These are phyloP conservation scores for Macrocentrus cingulum DNA, from an alignment of 1,140 invertebrate genomes.

Conservation along the genomic window DNA sequence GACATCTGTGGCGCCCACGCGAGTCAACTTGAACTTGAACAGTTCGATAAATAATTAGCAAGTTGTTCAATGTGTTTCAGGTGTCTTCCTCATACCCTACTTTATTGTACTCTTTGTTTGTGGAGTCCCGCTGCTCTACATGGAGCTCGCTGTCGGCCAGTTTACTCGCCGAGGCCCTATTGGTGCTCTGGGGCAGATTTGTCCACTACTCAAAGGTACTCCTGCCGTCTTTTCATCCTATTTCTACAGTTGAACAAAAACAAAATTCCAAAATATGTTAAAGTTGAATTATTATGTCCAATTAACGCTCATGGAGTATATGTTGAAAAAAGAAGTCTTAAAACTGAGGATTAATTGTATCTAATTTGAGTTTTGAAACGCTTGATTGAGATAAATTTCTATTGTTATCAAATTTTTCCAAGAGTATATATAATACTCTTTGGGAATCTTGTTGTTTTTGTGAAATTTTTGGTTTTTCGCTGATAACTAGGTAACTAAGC, in stretches of 20 bases:
- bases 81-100: slow-evolving; percentile 82
- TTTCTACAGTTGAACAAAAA: too few species aligned
- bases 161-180: slow-evolving; percentile 81
- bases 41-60: background rate
- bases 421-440: too few species aligned
- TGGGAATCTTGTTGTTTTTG: too few species aligned
- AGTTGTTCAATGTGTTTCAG: slow-evolving; percentile 59
- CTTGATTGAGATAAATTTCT: background rate
- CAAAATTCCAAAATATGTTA: too few species aligned
- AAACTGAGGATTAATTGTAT: too few species aligned
- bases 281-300: too few species aligned
- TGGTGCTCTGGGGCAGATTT: slow-evolving; percentile 78
- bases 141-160: slow-evolving; percentile 81
- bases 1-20: background rate
- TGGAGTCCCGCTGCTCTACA: slow-evolving; percentile 80
- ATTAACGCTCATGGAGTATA: too few species aligned
- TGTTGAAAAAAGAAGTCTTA: too few species aligned
- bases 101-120: slow-evolving; percentile 79
- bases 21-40: background rate
- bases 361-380: too few species aligned
- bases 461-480: too few species aligned
- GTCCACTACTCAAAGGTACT: slow-evolving; percentile 86
- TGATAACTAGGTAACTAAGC: too few species aligned
- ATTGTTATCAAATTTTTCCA: too few species aligned
- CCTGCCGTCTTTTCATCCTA: slow-evolving; percentile 21